Conservation (phyloP, 2,888 invertebrate genomes). For the Tetragnatha montana region DNA sequence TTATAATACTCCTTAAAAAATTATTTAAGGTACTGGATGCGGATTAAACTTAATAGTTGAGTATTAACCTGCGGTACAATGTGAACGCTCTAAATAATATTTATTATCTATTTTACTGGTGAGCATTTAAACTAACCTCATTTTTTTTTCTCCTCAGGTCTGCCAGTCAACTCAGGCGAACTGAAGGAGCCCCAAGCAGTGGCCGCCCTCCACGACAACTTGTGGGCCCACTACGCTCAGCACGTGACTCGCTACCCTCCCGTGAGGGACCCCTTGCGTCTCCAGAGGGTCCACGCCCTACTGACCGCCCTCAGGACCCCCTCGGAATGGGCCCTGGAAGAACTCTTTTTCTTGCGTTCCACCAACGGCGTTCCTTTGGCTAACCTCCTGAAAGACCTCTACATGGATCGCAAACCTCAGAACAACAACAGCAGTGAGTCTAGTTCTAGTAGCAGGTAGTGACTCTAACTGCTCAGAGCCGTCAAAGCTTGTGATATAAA, state of each 20-base stretch:
- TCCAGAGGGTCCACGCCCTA: neutral
- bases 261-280: neutral
- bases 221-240: no score
- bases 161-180: neutral
- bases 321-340: neutral
- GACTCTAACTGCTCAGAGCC: neutral
- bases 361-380: neutral
- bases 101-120: neutral
- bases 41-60: no score
- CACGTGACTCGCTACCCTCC: neutral
- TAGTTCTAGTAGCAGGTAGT: neutral
- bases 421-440: neutral
- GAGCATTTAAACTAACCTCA: neutral
- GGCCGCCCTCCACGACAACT: neutral
- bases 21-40: no score
- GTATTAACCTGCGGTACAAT: no score
- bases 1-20: no score
- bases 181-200: neutral
- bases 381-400: neutral
- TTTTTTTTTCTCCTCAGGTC: neutral
- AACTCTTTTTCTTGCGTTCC: neutral
- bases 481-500: neutral
- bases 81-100: no score
- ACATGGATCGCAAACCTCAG: neutral
- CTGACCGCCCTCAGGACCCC: neutral